Percentiles rank a stretch among this genome's conserved stretches.
phyloP scores from a whole-genome alignment of 2,888 invertebrate species.

The Agrochola circellaris region DNA sequence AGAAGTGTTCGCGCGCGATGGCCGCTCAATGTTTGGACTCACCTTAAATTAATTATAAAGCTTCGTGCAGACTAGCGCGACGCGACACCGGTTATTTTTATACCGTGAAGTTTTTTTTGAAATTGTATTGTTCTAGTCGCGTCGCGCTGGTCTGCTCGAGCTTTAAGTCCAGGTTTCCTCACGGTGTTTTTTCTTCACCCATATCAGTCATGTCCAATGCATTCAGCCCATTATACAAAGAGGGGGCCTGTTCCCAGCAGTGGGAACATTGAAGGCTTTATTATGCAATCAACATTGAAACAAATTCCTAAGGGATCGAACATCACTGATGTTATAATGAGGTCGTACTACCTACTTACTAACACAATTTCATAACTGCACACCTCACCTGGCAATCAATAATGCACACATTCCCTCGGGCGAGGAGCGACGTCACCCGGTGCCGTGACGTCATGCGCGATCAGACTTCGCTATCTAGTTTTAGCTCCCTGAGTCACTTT shows the following conservation, averaged over 20 bases:
- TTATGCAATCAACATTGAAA: conserved; percentile 27
- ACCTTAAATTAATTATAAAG: too few relatives aligned
- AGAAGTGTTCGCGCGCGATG: too few relatives aligned
- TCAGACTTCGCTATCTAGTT: conserved; percentile 42
- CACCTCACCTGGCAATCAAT: conserved; percentile 50
- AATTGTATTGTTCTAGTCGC: too few relatives aligned
- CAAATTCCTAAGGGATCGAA: conserved; percentile 1
- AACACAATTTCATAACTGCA: conserved; percentile 37
- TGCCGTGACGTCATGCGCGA: conserved; percentile 34
- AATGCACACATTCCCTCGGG: conserved; percentile 55
- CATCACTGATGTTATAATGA: neutral
- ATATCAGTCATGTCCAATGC: too few relatives aligned
- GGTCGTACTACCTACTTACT: neutral
- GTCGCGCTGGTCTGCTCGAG: too few relatives aligned
- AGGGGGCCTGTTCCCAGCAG: neutral
- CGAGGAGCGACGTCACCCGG: conserved; percentile 38
- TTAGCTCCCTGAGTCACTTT: conserved; percentile 53
- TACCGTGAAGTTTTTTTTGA: too few relatives aligned
- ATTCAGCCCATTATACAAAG: neutral
- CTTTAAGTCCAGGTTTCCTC: too few relatives aligned
- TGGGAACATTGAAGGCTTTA: neutral
- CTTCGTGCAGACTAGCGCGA: too few relatives aligned
- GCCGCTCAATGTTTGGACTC: too few relatives aligned
- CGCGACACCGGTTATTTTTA: too few relatives aligned
- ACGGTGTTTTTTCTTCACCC: too few relatives aligned